Base-by-base conservation (phyloP, 2,888 invertebrate species). In the Epsilonema sp. region DNA sequence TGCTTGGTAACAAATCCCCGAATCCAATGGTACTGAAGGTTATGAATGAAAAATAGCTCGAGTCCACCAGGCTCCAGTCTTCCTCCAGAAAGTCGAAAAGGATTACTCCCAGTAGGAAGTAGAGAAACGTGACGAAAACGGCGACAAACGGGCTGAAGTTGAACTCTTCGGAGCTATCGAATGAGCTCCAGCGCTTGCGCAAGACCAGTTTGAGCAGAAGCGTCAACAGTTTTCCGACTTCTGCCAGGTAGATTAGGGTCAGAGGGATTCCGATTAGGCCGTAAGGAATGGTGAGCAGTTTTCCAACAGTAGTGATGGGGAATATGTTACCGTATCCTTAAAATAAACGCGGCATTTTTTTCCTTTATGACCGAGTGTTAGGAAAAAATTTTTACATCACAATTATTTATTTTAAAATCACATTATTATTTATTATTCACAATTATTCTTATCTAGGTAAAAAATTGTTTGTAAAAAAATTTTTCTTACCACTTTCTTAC, bases 31-130 rank as follows among this genome's bases (percentile, higher is more conserved):
- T 46, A 22, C 23, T 46, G 22, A 26, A 43, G 23, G 46, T 46
- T 5, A 46, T 37, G 31, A 46, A 46, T 19, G 42, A 20, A 22
- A 46, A 46, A 22, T 63, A 63, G 19, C 19, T 3, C 11, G 42
- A 13, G 25, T 46, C 46, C 21, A 46, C n/a, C 8, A 42, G 20
- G 3, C 11, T 11, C 46, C 46, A 46, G 16, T 46, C 46, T 43
- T 46, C 46, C 8, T 31, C 16, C 11, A 46, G 26, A 3, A 8
- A 26, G 16, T 38, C 13, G 20, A 46, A 42, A 8, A 46, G 13
- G 11, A 25, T 16, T 13, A 26, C 42, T 8, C 46, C 46, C 19
- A 43, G 4, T 8, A 31, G 3, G n/a, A 38, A 13, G 25, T 26
- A 38, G 22, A 16, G 3, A 41, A 19, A 8, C 8, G 45, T 45